These are phyloP conservation scores for Nemapogon koenigi DNA, from an alignment of 2,888 invertebrate species.

Conservation along the genomic window DNA sequence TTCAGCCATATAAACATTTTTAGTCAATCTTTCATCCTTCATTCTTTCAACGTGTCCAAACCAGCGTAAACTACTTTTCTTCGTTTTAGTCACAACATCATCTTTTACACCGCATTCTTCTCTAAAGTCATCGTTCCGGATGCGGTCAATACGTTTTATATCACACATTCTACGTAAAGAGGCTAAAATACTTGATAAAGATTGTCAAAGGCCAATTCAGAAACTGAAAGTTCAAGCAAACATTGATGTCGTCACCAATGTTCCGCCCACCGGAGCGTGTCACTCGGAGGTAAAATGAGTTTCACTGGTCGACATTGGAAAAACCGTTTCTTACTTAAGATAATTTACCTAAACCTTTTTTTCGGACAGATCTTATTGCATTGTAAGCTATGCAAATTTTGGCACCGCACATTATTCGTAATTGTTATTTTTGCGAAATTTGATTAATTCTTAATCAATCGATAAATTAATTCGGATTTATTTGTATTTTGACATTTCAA, in stretches of 20 bases:
- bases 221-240: constrained; percentile 5
- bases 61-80: too few relatives aligned
- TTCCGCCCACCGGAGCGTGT: constrained; percentile 46
- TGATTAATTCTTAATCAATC: constrained; percentile 21
- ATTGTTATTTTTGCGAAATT: constrained; percentile 22
- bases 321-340: constrained; percentile 38
- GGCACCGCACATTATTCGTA: constrained; percentile 22
- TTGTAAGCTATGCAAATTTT: constrained; percentile 34
- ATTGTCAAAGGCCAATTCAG: too few relatives aligned
- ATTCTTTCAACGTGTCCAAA: too few relatives aligned
- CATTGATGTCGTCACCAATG: constrained; percentile 41
- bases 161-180: too few relatives aligned
- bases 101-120: too few relatives aligned
- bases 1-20: too few relatives aligned
- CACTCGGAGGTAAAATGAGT: constrained; percentile 30
- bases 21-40: too few relatives aligned
- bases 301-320: constrained; percentile 49
- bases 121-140: too few relatives aligned
- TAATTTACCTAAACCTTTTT: constrained; percentile 37
- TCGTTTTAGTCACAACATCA: too few relatives aligned
- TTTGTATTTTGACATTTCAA: not conserved
- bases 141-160: too few relatives aligned
- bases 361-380: constrained; percentile 23
- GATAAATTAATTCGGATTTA: constrained; percentile 14
- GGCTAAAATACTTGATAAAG: too few relatives aligned